Base-by-base conservation (phyloP, 1,140 invertebrate genomes). In the Caenorhabditis remanei region DNA sequence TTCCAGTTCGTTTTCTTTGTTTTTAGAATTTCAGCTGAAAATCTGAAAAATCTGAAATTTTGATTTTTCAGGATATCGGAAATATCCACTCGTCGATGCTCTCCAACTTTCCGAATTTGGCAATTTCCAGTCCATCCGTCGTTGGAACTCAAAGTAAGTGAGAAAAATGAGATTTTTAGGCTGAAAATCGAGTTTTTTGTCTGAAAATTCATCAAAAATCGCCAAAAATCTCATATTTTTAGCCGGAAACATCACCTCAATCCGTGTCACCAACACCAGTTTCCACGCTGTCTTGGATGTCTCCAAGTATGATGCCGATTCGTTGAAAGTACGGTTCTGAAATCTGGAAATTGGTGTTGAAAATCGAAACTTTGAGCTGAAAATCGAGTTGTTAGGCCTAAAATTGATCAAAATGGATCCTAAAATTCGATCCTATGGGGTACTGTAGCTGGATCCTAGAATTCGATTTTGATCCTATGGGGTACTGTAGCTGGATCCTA, bases 21-120 rank as follows among this genome's bases (percentile, higher is more conserved):
- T n/a, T n/a, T n/a, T n/a, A n/a, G n/a, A n/a, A n/a, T 65, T 40
- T 65, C 24, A 24, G 24, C 9, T 58, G 7, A 58, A 58, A 58
- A 58, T 21, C n/a, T 58, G 56, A 21, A 58, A 58, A 58, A 58
- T 21, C n/a, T 58, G 56, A 21, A 58, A 58, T 58, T 58, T 21
- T 21, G 1, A 32, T 40, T 65, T 71, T 46, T 19, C 65, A 71
- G 65, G 65, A 79, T 24, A 40, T 79, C 46, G 71, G 71, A 13
- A 79, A 79, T 6, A 79, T 79, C 21, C 71, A 79, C 46, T 79
- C 71, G 19, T 79, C 71, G 71, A 79, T 79, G 71, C 46, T 79
- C 21, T 79, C 71, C 43, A 79, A 79, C 21, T 79, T 79, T 16
- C 71, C 71, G 4, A 79, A 79, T 50, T 14, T 79, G 4, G 43